A percentile compares a stretch with the other conserved stretches of the same genome.
These are phyloP conservation scores for Hypselothyrea guttata DNA, from an alignment of 2,888 invertebrate species.

Conservation along the genomic window DNA sequence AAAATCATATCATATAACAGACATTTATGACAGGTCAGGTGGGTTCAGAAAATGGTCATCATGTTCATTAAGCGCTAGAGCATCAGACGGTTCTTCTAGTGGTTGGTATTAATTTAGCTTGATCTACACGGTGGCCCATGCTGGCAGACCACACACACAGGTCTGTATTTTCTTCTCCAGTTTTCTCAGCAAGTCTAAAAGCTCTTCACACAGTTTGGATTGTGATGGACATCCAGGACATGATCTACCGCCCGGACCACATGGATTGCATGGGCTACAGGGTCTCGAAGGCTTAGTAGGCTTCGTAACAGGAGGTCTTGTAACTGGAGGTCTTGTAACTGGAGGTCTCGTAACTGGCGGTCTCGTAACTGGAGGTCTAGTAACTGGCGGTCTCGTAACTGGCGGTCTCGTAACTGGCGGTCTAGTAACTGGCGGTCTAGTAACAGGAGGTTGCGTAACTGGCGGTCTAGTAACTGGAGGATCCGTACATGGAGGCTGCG, in stretches of 20 bases:
- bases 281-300: constrained; percentile 3
- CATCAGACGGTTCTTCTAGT: too few species aligned
- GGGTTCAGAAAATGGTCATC: too few species aligned
- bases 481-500: too few species aligned
- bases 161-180: constrained; percentile 8
- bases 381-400: too few species aligned
- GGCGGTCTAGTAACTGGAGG: too few species aligned
- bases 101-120: too few species aligned
- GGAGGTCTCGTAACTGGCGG: not conserved
- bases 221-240: constrained; percentile 19
- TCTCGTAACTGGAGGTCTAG: not conserved
- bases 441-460: too few species aligned
- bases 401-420: too few species aligned
- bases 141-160: constrained; percentile 32
- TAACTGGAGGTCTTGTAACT: not conserved
- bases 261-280: constrained; percentile 6
- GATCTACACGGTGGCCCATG: not conserved
- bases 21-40: too few species aligned
- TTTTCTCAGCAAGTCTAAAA: not conserved
- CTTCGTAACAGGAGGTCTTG: not conserved
- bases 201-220: constrained; percentile 15
- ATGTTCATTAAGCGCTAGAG: too few species aligned
- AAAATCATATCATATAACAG: not conserved
- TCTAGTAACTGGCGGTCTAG: too few species aligned
- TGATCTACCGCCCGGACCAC: constrained; percentile 28